Conservation (phyloP, 2,888 invertebrate species). For the Pasiphila rectangulata region DNA sequence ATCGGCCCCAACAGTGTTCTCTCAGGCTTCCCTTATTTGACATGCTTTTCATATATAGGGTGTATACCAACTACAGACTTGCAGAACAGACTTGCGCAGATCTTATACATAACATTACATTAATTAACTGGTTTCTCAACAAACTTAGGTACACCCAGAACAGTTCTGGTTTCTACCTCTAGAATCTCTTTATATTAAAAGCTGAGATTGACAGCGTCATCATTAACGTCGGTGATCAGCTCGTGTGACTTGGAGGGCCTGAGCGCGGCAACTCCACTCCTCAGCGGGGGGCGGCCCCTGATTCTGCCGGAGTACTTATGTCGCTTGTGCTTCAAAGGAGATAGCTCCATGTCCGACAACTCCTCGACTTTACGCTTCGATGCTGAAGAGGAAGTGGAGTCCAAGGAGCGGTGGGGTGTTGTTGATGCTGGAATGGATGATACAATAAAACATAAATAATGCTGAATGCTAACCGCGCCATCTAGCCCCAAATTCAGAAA, state of each 20-base stretch:
- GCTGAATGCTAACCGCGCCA: not conserved
- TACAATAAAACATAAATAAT: not conserved
- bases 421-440: slow-evolving; percentile 41
- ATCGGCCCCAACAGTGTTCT: too few species aligned
- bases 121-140: too few species aligned
- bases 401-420: slow-evolving; percentile 50
- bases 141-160: too few species aligned
- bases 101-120: too few species aligned
- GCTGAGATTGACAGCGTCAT: slow-evolving; percentile 57
- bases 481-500: too few species aligned
- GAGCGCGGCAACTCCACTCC: slow-evolving; percentile 49
- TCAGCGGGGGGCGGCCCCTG: slow-evolving; percentile 64
- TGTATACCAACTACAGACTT: too few species aligned
- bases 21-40: too few species aligned
- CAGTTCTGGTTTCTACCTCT: not conserved
- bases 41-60: too few species aligned
- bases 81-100: too few species aligned
- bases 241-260: slow-evolving; percentile 56
- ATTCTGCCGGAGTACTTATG: slow-evolving; percentile 68
- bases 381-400: slow-evolving; percentile 57
- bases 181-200: slow-evolving; percentile 41
- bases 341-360: slow-evolving; percentile 51
- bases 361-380: slow-evolving; percentile 64
- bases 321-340: slow-evolving; percentile 66
- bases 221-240: slow-evolving; percentile 44